Percentiles rank a stretch among this genome's conserved stretches.
These are phyloP conservation scores for Poecilia latipinna DNA, from an alignment of 2,113 vertebrate genomes.

Conservation along the genomic window DNA sequence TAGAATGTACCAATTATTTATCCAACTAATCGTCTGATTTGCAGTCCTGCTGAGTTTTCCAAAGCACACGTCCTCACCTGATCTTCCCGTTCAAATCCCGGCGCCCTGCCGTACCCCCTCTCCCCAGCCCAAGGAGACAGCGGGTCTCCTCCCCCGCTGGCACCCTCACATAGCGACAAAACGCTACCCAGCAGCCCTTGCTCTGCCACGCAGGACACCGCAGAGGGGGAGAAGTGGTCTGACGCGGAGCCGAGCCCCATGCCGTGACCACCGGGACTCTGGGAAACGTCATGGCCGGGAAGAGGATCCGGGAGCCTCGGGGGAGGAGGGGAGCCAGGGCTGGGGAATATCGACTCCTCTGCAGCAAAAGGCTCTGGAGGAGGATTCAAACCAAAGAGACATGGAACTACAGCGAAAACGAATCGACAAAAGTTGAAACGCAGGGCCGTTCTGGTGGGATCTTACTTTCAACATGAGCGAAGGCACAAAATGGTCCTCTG, in stretches of 20 bases:
- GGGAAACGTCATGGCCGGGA: slow-evolving; percentile 43
- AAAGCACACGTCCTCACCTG: slow-evolving; percentile 79
- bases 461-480: slow-evolving; percentile 97
- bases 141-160: slow-evolving; percentile 78
- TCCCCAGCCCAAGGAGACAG: slow-evolving; percentile 82
- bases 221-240: slow-evolving; percentile 80
- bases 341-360: slow-evolving; percentile 85
- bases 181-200: slow-evolving; percentile 77
- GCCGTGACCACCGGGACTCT: slow-evolving; percentile 41
- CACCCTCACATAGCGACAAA: slow-evolving; percentile 73
- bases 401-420: neutral
- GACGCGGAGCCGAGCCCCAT: slow-evolving; percentile 62
- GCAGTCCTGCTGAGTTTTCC: neutral
- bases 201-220: slow-evolving; percentile 81
- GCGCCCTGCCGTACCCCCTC: slow-evolving; percentile 91
- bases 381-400: neutral
- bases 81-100: slow-evolving; percentile 96
- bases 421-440: neutral
- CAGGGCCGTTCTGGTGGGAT: neutral
- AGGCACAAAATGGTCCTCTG: slow-evolving; percentile 98
- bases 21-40: no score
- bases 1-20: no score
- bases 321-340: slow-evolving; percentile 86
- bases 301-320: slow-evolving; percentile 77
- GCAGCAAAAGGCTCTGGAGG: slow-evolving; percentile 82